phyloP scores from a whole-genome alignment of 1,140 invertebrate genomes.

The Protaetia brevitarsis region DNA sequence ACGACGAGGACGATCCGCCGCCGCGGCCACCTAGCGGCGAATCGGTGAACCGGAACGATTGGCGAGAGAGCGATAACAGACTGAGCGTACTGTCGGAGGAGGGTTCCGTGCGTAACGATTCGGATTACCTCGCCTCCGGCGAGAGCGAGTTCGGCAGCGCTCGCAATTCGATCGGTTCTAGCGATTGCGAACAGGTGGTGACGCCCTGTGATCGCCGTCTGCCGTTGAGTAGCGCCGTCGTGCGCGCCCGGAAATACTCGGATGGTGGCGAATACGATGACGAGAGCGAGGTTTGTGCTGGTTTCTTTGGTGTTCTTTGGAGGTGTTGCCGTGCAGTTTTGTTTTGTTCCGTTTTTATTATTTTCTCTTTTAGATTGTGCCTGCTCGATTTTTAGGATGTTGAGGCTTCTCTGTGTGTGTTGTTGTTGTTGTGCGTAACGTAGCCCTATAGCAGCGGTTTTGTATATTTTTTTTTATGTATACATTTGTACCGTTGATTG shows the following conservation, averaged over 20 bases:
- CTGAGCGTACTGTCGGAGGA: conserved; percentile 29
- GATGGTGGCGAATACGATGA: conserved; percentile 24
- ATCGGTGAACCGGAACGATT: background rate
- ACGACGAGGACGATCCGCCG: background rate
- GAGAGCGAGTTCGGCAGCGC: conserved; percentile 39
- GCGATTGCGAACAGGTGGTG: conserved; percentile 30
- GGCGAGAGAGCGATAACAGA: conserved; percentile 5
- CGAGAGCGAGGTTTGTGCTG: conserved; percentile 36
- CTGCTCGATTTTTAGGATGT: no score
- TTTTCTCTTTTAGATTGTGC: background rate
- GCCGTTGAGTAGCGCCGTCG: conserved; percentile 12
- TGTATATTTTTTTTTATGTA: no score
- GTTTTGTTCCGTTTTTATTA: background rate
- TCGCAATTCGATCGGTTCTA: conserved; percentile 35
- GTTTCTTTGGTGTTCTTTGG: background rate
- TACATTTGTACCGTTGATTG: no score
- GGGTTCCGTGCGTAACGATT: conserved; percentile 34
- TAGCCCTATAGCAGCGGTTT: no score
- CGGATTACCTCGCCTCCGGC: conserved; percentile 44
- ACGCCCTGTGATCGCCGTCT: conserved; percentile 6
- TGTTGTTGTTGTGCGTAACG: no score
- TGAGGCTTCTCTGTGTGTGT: no score
- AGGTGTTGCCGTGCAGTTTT: background rate
- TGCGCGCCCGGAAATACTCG: background rate
- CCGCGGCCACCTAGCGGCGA: background rate